Base-by-base conservation (phyloP, 2,888 invertebrate species). In the Chrysolina haemoptera region DNA sequence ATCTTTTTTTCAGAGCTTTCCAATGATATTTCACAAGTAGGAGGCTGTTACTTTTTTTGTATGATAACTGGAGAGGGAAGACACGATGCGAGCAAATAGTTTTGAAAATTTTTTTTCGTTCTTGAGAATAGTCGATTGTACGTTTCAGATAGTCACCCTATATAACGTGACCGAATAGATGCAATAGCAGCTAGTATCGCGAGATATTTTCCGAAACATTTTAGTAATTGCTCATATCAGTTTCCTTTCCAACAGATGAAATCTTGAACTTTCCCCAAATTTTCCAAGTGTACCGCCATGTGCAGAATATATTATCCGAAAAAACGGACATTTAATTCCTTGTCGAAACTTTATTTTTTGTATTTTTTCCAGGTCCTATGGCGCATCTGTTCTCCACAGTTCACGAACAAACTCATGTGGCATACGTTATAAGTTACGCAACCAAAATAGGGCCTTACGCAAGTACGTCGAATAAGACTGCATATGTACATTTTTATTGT, bases 351-450 rank as follows among this genome's bases (percentile, higher is more conserved):
- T 46, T 35, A 14, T 46, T 62, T 16, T 59, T 10, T 73, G 22
- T 64, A 53, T 63, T 53, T 46, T 67, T 89, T 89, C 16, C 88
- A 95, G 97, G 98, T 77, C 97, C 98, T 0, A 93, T 93, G 91
- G 91, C 96, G 0, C 96, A 98, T 87, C 89, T 98, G 6, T 95
- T 98, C 85, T 95, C 95, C 85, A 94, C 93, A 53, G 93, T 96
- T 0, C 97, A 97, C 85, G 98, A 98, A 85, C 98, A 98, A 86
- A 94, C 94, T 83, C 97, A 95, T 86, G 94, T 98, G 6, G 95
- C 94, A 22, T 94, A 96, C 86, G 96, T 93, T 0, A 92, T 97
- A 78, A 93, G 93, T 0, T 96, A 95, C 86, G 95, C 97, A 0
- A 91, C 95, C 0, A 92, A 94, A 84, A 91, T 97, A 64, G 96